phyloP scores from a whole-genome alignment of 2,797 vertebrate genomes.

The Zenarchopterus dispar region DNA sequence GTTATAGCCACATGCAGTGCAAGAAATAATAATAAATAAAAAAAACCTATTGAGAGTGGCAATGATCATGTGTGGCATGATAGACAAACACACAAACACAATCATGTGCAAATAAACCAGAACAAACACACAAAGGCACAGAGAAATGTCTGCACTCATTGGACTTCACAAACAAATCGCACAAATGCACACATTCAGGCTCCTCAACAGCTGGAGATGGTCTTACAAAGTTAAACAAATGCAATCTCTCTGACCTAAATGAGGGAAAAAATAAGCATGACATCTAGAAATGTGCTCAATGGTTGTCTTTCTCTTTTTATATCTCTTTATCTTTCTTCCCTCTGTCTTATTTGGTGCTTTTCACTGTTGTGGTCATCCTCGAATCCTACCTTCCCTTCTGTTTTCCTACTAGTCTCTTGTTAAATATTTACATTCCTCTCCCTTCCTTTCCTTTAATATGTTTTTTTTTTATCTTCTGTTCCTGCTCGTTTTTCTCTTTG shows the following conservation, averaged over 20 bases:
- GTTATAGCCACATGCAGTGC: constrained; percentile 10
- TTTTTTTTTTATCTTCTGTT: constrained; percentile 16
- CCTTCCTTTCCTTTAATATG: constrained; percentile 17
- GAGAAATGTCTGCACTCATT: background rate
- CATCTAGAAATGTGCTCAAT: constrained; percentile 36
- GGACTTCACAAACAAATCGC: constrained; percentile 4
- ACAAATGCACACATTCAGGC: constrained; percentile 5
- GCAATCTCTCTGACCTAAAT: constrained; percentile 52
- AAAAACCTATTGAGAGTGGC: constrained; percentile 18
- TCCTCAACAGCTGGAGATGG: constrained; percentile 35
- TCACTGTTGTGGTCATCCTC: constrained; percentile 44
- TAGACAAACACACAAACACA: constrained; percentile 1
- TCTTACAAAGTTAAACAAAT: constrained; percentile 60
- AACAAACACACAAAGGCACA: background rate
- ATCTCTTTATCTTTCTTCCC: constrained; percentile 48
- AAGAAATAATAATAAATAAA: no score
- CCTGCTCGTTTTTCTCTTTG: constrained; percentile 34
- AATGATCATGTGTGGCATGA: constrained; percentile 3
- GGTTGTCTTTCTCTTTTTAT: constrained; percentile 36
- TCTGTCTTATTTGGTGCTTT: constrained; percentile 45
- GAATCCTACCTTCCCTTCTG: constrained; percentile 28
- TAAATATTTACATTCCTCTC: constrained; percentile 41
- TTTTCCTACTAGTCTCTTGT: constrained; percentile 33
- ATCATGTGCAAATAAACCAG: background rate
- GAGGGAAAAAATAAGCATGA: constrained; percentile 48